These are phyloP conservation scores for Melitaea athalia DNA, from an alignment of 2,888 invertebrate genomes.

Conservation along the genomic window DNA sequence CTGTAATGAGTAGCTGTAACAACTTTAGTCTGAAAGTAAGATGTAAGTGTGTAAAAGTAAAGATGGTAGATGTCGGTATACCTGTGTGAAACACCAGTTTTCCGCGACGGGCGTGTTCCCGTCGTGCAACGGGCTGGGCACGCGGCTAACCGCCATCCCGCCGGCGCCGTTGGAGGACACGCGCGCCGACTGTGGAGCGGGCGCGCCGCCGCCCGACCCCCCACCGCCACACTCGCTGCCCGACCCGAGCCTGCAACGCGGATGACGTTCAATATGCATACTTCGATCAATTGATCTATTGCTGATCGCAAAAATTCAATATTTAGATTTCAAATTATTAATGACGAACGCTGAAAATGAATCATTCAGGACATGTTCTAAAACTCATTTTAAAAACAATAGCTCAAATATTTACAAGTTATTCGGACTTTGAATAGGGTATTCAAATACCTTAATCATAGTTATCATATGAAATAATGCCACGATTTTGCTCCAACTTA, in stretches of 20 bases:
- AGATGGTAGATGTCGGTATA: slow-evolving; percentile 53
- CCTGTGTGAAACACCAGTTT: slow-evolving; percentile 99
- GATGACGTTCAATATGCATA: slow-evolving; percentile 20
- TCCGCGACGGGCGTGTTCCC: slow-evolving; percentile 98
- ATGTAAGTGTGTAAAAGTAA: too few relatives aligned
- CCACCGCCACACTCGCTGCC: slow-evolving; percentile 80
- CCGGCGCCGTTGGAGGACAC: slow-evolving; percentile 92
- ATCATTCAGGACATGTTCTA: not conserved
- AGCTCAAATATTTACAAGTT: too few relatives aligned
- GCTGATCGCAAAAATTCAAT: not conserved
- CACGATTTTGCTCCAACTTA: not conserved
- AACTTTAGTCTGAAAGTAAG: not conserved
- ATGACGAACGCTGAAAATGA: not conserved
- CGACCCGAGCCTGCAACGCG: slow-evolving; percentile 85
- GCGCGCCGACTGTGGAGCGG: slow-evolving; percentile 90
- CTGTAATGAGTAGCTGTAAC: not conserved
- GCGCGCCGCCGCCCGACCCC: slow-evolving; percentile 78
- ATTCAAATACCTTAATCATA: not conserved
- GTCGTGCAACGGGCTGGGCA: slow-evolving; percentile 97
- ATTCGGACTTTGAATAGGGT: not conserved
- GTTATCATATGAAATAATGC: not conserved
- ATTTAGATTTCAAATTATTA: not conserved
- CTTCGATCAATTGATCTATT: slow-evolving; percentile 1
- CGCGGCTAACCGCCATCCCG: slow-evolving; percentile 98
- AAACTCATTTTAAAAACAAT: not conserved